Evolutionary conservation across 2,888 invertebrate species (phyloP).

Genomic region (Sinopyrophorus schimmeli): DNA sequence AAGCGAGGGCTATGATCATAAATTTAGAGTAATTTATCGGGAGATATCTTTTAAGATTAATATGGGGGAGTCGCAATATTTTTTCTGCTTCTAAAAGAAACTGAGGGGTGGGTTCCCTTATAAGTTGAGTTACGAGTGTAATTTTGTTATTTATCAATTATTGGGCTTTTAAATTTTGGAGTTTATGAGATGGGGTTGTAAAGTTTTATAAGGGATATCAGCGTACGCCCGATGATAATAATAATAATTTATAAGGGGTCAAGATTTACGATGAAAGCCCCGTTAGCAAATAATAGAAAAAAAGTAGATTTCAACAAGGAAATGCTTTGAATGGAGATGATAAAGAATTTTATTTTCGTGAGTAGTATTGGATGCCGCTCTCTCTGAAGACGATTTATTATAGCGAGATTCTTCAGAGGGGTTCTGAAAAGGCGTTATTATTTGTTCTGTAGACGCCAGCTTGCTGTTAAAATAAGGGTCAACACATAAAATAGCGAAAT

Average conservation of each 20-base stretch:
- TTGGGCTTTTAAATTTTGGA: too few species aligned
- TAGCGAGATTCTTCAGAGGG: constrained; percentile 15
- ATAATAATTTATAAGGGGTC: constrained; percentile 17
- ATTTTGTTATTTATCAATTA: too few species aligned
- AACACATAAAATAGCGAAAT: constrained; percentile 9
- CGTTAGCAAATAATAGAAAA: constrained; percentile 20
- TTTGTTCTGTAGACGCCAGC: constrained; percentile 10
- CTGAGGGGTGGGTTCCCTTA: too few species aligned
- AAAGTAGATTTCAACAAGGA: constrained; percentile 19
- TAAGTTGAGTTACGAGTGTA: too few species aligned
- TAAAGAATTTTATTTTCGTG: constrained; percentile 23
- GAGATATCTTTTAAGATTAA: too few species aligned
- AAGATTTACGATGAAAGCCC: constrained; percentile 20
- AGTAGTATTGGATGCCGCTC: constrained; percentile 23
- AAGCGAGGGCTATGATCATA: too few species aligned
- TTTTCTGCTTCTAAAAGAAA: too few species aligned
- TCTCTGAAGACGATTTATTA: constrained; percentile 23
- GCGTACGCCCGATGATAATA: constrained; percentile 8
- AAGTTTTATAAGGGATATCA: constrained; percentile 2
- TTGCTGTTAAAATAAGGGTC: constrained; percentile 15
- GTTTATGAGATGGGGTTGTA: too few species aligned
- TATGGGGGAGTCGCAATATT: too few species aligned
- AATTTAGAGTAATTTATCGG: too few species aligned
- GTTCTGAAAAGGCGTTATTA: constrained; percentile 12
- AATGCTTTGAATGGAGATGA: constrained; percentile 24